Conservation (phyloP, 2,888 invertebrate genomes). For the Halictus ligatus region DNA sequence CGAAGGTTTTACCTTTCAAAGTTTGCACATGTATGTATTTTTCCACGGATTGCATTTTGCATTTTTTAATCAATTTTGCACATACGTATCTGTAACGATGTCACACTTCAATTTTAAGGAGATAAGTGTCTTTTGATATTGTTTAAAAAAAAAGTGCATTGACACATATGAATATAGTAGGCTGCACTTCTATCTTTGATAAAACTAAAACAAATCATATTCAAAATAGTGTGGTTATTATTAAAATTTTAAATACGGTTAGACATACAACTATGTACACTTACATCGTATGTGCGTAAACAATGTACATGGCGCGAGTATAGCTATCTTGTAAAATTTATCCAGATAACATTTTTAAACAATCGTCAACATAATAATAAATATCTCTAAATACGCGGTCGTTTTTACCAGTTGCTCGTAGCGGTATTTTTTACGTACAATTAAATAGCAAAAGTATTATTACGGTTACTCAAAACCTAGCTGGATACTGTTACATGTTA, state of each 20-base stretch:
- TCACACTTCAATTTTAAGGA: constrained; percentile 48
- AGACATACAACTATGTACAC: constrained; percentile 56
- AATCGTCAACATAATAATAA: constrained; percentile 66
- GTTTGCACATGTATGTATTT: constrained; percentile 66
- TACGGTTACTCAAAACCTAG: constrained; percentile 35
- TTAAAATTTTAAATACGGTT: constrained; percentile 60
- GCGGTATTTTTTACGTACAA: constrained; percentile 50
- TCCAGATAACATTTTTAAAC: constrained; percentile 68
- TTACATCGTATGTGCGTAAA: constrained; percentile 64
- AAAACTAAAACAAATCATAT: constrained; percentile 18
- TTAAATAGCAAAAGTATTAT: constrained; percentile 47
- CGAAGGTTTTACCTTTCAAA: constrained; percentile 53
- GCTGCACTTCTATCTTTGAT: constrained; percentile 47
- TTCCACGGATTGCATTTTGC: constrained; percentile 68
- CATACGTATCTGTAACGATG: constrained; percentile 45
- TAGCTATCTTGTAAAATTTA: constrained; percentile 65
- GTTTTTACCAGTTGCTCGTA: constrained; percentile 43
- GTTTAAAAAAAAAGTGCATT: constrained; percentile 35
- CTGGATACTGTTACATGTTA: constrained; percentile 36
- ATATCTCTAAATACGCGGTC: constrained; percentile 63
- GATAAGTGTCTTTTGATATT: constrained; percentile 40
- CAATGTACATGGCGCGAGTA: constrained; percentile 69
- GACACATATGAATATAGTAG: constrained; percentile 29
- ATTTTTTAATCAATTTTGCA: constrained; percentile 67
- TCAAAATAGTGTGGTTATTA: constrained; percentile 53